phyloP scores from a whole-genome alignment of 2,888 invertebrate genomes.

The Laothoe populi region DNA sequence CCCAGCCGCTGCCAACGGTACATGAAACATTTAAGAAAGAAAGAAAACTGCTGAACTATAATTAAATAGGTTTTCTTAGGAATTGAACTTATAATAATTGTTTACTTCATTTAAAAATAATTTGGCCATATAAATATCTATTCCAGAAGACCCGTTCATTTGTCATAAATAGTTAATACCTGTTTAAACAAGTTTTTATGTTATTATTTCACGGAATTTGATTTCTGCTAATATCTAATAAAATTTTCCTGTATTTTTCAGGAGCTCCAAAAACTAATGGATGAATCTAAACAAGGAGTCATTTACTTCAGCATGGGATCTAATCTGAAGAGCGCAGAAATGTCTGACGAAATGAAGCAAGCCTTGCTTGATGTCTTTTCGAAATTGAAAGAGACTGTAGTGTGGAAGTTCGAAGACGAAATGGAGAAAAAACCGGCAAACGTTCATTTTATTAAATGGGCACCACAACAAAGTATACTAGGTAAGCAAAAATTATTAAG shows the following conservation, averaged over 20 bases:
- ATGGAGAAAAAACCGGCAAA: slow-evolving; percentile 55
- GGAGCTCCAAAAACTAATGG: slow-evolving; percentile 65
- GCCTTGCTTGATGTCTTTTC: slow-evolving; percentile 59
- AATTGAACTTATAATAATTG: no score
- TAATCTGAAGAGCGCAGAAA: slow-evolving; percentile 50
- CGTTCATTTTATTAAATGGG: slow-evolving; percentile 66
- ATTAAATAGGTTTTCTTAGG: no score
- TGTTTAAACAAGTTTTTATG: no score
- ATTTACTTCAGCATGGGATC: slow-evolving; percentile 67
- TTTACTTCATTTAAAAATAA: no score
- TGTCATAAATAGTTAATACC: no score
- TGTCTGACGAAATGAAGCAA: slow-evolving; percentile 53
- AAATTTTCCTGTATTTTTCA: slow-evolving; percentile 38
- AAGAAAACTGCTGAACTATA: no score
- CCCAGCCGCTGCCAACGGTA: slow-evolving; percentile 63
- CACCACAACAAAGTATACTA: slow-evolving; percentile 63
- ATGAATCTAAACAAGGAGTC: slow-evolving; percentile 55
- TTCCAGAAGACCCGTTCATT: no score
- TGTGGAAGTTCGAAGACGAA: slow-evolving; percentile 70
- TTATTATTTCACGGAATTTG: no score
- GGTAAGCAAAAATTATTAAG: slow-evolving; percentile 48
- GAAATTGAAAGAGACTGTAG: slow-evolving; percentile 58
- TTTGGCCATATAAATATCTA: no score
- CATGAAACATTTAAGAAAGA: no score
- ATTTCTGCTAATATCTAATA: no score